Evolutionary conservation across 2,797 vertebrate genomes (phyloP).

Genomic region (Vireo griseus): DNA sequence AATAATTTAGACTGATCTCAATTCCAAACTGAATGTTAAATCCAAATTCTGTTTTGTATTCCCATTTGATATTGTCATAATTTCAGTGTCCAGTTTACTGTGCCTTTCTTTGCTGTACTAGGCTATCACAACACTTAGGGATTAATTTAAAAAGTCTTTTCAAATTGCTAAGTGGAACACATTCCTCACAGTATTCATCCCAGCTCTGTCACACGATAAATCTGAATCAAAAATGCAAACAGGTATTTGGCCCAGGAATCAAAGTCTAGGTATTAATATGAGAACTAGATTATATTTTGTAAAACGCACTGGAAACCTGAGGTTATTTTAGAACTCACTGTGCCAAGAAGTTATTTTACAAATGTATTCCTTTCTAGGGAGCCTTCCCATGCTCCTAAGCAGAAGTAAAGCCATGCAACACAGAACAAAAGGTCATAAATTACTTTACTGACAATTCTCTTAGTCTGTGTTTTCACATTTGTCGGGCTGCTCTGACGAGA

Average conservation of each 20-base stretch:
- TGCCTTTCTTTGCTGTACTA: neutral
- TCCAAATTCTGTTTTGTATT: neutral
- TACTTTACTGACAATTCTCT: slow-evolving; percentile 29
- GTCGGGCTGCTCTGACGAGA: slow-evolving; percentile 59
- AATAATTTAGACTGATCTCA: neutral
- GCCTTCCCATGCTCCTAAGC: neutral
- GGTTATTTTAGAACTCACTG: neutral
- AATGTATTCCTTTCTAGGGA: neutral
- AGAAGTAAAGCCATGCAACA: neutral
- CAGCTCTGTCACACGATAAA: neutral
- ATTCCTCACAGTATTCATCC: neutral
- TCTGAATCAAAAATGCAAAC: neutral
- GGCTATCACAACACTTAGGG: neutral
- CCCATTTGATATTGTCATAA: neutral
- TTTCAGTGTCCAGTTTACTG: neutral
- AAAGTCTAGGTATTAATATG: neutral
- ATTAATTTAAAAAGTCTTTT: neutral
- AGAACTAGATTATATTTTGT: neutral
- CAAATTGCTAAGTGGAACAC: neutral
- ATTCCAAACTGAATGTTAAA: neutral
- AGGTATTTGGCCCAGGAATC: neutral
- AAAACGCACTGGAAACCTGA: neutral
- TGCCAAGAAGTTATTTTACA: neutral
- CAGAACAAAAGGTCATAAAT: neutral
- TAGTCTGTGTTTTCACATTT: slow-evolving; percentile 55